Base-by-base conservation (phyloP, 1,140 invertebrate genomes). In the Melipona quadrifasciata region DNA sequence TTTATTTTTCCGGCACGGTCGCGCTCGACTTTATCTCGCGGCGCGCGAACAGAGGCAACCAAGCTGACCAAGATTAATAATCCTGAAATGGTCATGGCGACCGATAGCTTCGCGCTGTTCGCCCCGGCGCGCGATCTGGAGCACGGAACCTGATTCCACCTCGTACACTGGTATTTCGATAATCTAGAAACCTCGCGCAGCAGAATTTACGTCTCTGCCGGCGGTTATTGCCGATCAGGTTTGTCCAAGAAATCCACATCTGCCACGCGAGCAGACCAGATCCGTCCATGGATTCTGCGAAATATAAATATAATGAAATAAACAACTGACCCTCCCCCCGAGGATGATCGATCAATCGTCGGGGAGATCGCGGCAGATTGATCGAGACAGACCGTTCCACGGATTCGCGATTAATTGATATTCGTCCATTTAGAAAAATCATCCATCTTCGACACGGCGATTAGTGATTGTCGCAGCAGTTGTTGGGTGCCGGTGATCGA, bases 101-200 rank as follows among this genome's bases (percentile, higher is more conserved):
- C 74, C 82, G 89, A 87, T 85, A 87, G 75, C 70, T 85, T 80
- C 67, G 72, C 67, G 58, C 67, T 58, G 78, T 75, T 86, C 80
- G 74, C 58, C 58, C 17, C 76, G 55, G 31, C 39, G 39, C 39
- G 39, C 81, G 67, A 87, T 87, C 82, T 79, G 70, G 82, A 89
- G 67, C 80, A 73, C 68, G 72, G 67, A 90, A 89, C 86, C 88
- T 90, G 85, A 89, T 89, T 89, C 85, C 65, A 79, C 64, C 81
- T 61, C 84, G 78, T 71, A 61, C n/a, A 86, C 70, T 85, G 85
- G 87, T 90, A 90, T 90, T 90, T 87, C 88, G 79, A 90, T 89
- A 90, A 90, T 90, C 82, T 90, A 90, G 87, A 90, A 90, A 90
- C 74, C 78, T 89, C 75, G 75, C 80, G 58, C 73, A 81, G 61